Base-by-base conservation (phyloP, 2,888 invertebrate species). In the Tholera decimalis region DNA sequence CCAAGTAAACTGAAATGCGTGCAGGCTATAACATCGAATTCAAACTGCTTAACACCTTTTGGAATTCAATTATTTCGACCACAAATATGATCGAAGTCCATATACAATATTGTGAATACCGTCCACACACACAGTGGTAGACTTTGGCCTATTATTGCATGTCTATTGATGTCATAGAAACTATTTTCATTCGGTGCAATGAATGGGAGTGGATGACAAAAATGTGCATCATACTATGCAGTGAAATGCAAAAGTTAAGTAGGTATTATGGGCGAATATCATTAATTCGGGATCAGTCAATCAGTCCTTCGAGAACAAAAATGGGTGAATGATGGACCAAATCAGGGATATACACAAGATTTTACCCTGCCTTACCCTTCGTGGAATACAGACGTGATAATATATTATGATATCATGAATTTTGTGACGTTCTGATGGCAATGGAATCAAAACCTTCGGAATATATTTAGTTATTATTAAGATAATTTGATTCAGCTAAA, bases 41-140 rank as follows among this genome's bases (percentile, higher is more conserved):
- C 0, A 39, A 41, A 41, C 7, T 9, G 26, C 35, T 15, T 46
- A 2, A 35, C 22, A 39, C 41, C 33, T 44, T 54, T 43, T 26
- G 26, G 20, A 68, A 68, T 55, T n/a, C 50, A 68, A 68, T 75
- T 54, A 75, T 55, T 50, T 15, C 20, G n/a, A 39, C 54, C 49
- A 50, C 54, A 57, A 43, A 41, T 70, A 30, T 37, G 55, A 43
- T 37, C 37, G 49, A 49, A 37, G 0, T 3, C n/a, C 26, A 41
- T 49, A 47, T 24, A 62, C 20, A 9, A 28, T 1, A 60, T 61
- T 26, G 41, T 55, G 39, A 41, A 39, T 22, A 28, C 3, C 5
- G 51, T 13, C n/a, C n/a, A n/a, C n/a, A 9, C 20, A 11, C 47
- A 57, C 53, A 71, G 63, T 58, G 26, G 63, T 18, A 46, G 54